Evolutionary conservation across 2,113 vertebrate genomes (phyloP).

Genomic region (Menidia beryllina): DNA sequence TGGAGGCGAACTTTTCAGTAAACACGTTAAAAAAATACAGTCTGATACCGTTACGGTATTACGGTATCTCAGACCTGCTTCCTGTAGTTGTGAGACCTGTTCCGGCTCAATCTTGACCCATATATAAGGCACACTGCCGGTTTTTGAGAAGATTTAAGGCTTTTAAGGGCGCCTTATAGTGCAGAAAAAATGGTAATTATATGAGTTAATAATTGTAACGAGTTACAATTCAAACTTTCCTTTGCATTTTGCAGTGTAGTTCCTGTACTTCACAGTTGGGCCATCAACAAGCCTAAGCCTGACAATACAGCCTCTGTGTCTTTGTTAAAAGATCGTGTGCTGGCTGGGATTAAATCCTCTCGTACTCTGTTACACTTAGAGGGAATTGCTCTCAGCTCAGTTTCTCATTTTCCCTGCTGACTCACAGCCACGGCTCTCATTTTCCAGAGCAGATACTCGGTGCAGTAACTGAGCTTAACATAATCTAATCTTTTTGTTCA

Average conservation of each 20-base stretch:
- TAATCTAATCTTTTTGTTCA: conserved; percentile 11
- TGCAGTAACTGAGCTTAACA: not conserved
- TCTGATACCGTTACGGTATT: too few species aligned
- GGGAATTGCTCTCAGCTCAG: not conserved
- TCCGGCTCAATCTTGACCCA: too few species aligned
- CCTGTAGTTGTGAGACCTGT: too few species aligned
- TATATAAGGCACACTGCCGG: too few species aligned
- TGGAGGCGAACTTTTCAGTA: too few species aligned
- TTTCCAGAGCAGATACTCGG: not conserved
- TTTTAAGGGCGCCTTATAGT: too few species aligned
- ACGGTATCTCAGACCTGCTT: too few species aligned
- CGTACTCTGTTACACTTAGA: conserved; percentile 42
- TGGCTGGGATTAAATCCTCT: conserved; percentile 27
- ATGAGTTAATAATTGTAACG: too few species aligned
- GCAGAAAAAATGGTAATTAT: too few species aligned
- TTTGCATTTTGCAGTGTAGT: not conserved
- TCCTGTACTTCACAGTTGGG: conserved; percentile 12
- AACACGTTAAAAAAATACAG: too few species aligned
- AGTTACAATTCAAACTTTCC: not conserved
- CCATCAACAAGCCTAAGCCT: conserved; percentile 15
- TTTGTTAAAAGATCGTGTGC: conserved; percentile 26
- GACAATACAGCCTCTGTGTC: conserved; percentile 14
- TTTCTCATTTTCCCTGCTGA: conserved; percentile 5
- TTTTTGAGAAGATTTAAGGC: too few species aligned
- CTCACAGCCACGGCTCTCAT: conserved; percentile 1